These are phyloP conservation scores for Chaetoderma sp. DNA, from an alignment of 2,888 invertebrate genomes.

Conservation along the genomic window DNA sequence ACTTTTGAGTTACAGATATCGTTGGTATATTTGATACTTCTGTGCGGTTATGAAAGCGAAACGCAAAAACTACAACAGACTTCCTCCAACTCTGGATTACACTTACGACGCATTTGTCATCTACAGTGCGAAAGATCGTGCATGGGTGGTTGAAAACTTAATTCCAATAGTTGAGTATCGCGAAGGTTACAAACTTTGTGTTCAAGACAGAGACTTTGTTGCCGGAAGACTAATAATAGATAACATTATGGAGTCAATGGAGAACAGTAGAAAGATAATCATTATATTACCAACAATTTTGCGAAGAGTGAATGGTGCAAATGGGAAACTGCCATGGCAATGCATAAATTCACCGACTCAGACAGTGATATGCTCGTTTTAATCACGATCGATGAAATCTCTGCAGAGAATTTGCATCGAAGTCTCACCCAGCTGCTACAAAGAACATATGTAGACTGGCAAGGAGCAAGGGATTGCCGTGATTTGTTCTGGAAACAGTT, in stretches of 20 bases:
- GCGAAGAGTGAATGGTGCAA: conserved; percentile 81
- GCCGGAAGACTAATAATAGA: conserved; percentile 79
- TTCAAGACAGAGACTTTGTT: conserved; percentile 80
- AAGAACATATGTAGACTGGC: too few species aligned
- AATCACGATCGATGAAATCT: conserved; percentile 77
- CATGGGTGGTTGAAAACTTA: neutral
- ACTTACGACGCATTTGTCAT: conserved; percentile 55
- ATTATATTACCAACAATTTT: too few species aligned
- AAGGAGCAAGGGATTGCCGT: too few species aligned
- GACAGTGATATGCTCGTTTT: conserved; percentile 77
- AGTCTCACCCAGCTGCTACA: too few species aligned
- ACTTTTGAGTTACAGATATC: conserved; percentile 71
- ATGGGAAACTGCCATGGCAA: conserved; percentile 80
- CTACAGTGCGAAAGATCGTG: neutral
- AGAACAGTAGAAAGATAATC: conserved; percentile 76
- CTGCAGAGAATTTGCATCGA: too few species aligned
- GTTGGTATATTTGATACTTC: conserved; percentile 75
- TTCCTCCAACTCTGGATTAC: conserved; percentile 69
- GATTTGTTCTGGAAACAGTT: too few species aligned
- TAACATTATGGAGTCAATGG: conserved; percentile 80
- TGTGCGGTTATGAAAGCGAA: conserved; percentile 63
- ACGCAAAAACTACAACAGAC: conserved; percentile 77
- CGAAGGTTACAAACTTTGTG: neutral
- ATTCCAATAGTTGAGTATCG: neutral
- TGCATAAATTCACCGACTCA: conserved; percentile 70